phyloP scores from a whole-genome alignment of 2,888 invertebrate genomes.

The Clistopyga incitator region DNA sequence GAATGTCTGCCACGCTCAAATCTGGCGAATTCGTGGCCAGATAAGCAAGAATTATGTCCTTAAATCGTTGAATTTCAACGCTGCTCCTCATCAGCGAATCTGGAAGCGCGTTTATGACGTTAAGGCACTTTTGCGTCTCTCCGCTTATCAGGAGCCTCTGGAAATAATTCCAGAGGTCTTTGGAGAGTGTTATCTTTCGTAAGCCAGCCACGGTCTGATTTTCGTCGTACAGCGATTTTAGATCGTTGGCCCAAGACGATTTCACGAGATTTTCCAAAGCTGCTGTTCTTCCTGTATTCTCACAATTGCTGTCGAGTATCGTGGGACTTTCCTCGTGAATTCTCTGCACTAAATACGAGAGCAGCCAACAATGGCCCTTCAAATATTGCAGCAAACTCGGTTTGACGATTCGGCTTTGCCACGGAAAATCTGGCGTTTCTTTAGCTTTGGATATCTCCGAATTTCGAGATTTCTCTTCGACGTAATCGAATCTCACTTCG shows the following conservation, averaged over 20 bases:
- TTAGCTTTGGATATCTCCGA: neutral
- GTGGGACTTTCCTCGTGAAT: slow-evolving; percentile 86
- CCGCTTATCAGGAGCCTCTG: slow-evolving; percentile 84
- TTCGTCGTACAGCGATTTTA: slow-evolving; percentile 86
- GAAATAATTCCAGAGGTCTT: slow-evolving; percentile 85
- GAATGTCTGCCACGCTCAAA: slow-evolving; percentile 57
- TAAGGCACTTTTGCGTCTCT: slow-evolving; percentile 82
- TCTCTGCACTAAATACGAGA: slow-evolving; percentile 89
- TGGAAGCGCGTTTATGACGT: slow-evolving; percentile 86
- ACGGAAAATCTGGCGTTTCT: slow-evolving; percentile 55
- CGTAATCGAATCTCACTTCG: slow-evolving; percentile 74
- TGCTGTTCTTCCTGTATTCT: slow-evolving; percentile 85
- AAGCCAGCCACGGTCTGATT: slow-evolving; percentile 87
- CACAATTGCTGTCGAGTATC: slow-evolving; percentile 85
- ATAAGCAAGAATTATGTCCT: slow-evolving; percentile 87
- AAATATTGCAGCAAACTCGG: slow-evolving; percentile 88
- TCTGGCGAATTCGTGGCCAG: slow-evolving; percentile 84
- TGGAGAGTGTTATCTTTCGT: slow-evolving; percentile 86
- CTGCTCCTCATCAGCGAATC: slow-evolving; percentile 86
- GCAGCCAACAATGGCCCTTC: slow-evolving; percentile 88
- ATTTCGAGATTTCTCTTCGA: slow-evolving; percentile 36
- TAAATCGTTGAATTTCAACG: slow-evolving; percentile 86
- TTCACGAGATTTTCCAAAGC: slow-evolving; percentile 87
- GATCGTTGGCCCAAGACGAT: slow-evolving; percentile 85
- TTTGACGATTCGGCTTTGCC: slow-evolving; percentile 79